Base-by-base conservation (phyloP, 2,888 invertebrate genomes). In the Drosophila conformis region DNA sequence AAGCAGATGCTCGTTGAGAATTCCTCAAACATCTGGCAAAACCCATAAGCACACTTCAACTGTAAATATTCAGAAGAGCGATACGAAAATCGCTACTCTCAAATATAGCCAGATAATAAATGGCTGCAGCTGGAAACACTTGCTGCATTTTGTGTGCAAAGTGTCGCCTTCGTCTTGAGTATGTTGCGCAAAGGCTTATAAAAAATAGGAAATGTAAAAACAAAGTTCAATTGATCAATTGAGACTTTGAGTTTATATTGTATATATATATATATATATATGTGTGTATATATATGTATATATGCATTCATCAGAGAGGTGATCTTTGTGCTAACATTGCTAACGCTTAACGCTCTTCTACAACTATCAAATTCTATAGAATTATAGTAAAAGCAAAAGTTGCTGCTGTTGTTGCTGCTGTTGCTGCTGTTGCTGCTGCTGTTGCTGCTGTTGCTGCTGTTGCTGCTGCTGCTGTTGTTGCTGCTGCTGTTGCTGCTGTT, bases 251-350 rank as follows among this genome's bases (percentile, higher is more conserved):
- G 15, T 8, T 15, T 8, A 25, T 25, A 25, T 4, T 13, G 0
- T 13, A 13, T 21, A 46, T 46, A 7, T 38, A 18, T 8, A 18
- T 8, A 3, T 18, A 8, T 38, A 0, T 38, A 8, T 18, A 0
- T 38, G 0, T 29, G 0, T 29, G 0, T 18, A 3, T 38, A 0
- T 40, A 0, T 40, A 4, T n/a, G 2, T n/a, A n/a, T n/a, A 1
- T 21, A 15, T 46, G 8, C 8, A 25, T 25, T 15, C 4, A 46
- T 8, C 15, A 25, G 46, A 46, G 46, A 25, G 25, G 15, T 25
- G 21, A 46, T 7, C 46, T 15, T 46, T 25, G 18, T 36, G 36
- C 0, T 15, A 36, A 36, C 36, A 36, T 36, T 15, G 36, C 15
- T 15, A 36, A 36, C 36, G 6, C 15, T 36, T 36, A 36, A 36